phyloP scores from a whole-genome alignment of 92 coral and sea anemone species.

The Micromussa lordhowensis region DNA sequence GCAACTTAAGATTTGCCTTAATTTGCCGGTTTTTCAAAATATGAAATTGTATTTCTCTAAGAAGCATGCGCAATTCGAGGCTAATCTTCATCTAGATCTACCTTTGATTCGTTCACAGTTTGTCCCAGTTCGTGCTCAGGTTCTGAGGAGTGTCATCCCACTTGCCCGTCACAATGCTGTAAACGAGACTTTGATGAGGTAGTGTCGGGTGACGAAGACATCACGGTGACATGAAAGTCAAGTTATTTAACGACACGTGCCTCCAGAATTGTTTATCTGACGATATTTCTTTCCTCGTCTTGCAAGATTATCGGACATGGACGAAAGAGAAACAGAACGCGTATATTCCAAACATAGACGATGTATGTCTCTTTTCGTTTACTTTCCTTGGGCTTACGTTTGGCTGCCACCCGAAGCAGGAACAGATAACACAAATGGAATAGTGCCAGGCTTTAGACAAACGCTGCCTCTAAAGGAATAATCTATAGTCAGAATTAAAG shows the following conservation, averaged over 20 bases:
- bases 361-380: background rate
- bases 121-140: background rate
- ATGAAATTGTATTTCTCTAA: too few species aligned
- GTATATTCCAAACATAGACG: too few species aligned
- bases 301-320: too few species aligned
- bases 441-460: background rate
- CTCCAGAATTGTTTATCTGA: background rate
- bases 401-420: background rate
- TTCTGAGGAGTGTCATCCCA: background rate
- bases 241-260: background rate
- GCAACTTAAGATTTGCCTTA: too few species aligned
- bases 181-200: slow-evolving; percentile 1
- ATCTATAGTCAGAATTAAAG: too few species aligned
- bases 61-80: background rate
- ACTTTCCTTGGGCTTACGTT: background rate
- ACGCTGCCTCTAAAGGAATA: background rate
- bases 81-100: background rate
- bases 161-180: slow-evolving; percentile 9
- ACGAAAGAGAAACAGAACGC: too few species aligned
- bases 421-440: background rate
- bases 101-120: background rate
- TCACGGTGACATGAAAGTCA: background rate
- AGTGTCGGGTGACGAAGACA: slow-evolving; percentile 4
- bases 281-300: background rate
- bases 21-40: too few species aligned